Base-by-base conservation (phyloP, 2,113 vertebrate genomes). In the Thunnus thynnus region DNA sequence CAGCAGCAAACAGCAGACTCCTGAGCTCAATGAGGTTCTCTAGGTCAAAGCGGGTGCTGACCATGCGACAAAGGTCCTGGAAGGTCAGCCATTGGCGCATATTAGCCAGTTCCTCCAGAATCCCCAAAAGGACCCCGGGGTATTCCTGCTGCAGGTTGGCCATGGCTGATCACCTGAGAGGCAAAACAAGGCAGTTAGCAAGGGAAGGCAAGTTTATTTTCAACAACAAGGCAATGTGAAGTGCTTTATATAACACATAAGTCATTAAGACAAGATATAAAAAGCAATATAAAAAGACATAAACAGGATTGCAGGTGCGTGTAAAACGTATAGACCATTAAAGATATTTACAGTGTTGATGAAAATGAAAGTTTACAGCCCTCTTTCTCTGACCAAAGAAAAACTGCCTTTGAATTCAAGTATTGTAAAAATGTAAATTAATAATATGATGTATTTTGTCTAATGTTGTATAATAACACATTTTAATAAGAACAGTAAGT, bases 11-110 rank as follows among this genome's bases (percentile, higher is more conserved):
- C 47, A 99, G 93, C 84, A 97, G 92, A 0, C 96, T 96, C 63
- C 98, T 93, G 80, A 99, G 95, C 81, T 97, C 97, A 13, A 96
- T 88, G 16, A 99, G 89, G 82, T 98, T 96, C 4, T 97, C 93
- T 72, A 99, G 92, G 82, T 98, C 97, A 72, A 98, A 97, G 55
- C 97, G 96, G 0, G 96, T 95, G 54, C 98, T 99, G 67, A 99
- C 94, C 18, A 97, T 97, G 18, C 97, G 97, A 85, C 98, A 99
- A 63, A 99, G 96, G 64, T 99, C 98, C 93, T 98, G 97, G 65
- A 98, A 99, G 7, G 97, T 96, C 41, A 97, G 95, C 0, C 93
- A 95, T 4, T 96, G 96, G 17, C 96, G 97, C 87, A 97, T 96
- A 0, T 95, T 96, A 71, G 97, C 97, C 90, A 99, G 90, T 72